Evolutionary conservation across 2,113 vertebrate species (phyloP).

Genomic region (Hymenochirus boettgeri): DNA sequence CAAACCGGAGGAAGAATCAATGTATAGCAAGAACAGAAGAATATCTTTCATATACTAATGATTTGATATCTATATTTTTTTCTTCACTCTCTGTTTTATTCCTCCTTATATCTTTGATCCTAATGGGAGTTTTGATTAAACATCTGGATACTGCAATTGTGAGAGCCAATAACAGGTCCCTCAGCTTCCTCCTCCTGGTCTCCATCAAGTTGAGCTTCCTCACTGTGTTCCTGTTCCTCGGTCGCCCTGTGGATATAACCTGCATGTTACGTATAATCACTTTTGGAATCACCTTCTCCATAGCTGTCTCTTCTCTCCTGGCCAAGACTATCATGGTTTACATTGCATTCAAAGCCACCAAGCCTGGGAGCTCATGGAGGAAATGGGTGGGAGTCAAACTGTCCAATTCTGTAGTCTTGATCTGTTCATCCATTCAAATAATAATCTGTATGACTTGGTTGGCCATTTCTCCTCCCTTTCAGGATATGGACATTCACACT

Average conservation of each 20-base stretch:
- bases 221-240: slow-evolving; percentile 13
- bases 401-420: not conserved
- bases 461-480: slow-evolving; percentile 26
- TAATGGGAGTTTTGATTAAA: not conserved
- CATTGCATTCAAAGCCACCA: slow-evolving; percentile 39
- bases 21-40: slow-evolving; percentile 4
- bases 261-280: not conserved
- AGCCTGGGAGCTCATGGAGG: slow-evolving; percentile 45
- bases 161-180: not conserved
- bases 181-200: slow-evolving; percentile 14
- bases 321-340: slow-evolving; percentile 64
- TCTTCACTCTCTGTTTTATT: not conserved
- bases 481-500: slow-evolving; percentile 15
- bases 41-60: slow-evolving; percentile 1
- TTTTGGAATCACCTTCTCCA: slow-evolving; percentile 12
- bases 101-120: not conserved
- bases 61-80: not conserved
- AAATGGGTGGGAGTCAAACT: slow-evolving; percentile 31
- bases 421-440: slow-evolving; percentile 13
- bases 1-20: slow-evolving; percentile 1
- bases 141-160: not conserved
- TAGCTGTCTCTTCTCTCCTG: slow-evolving; percentile 55
- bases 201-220: slow-evolving; percentile 3
- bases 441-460: slow-evolving; percentile 26
- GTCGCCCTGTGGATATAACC: slow-evolving; percentile 10